A percentile compares a stretch with the other conserved stretches of the same genome.
phyloP scores from a whole-genome alignment of 2,797 vertebrate species.

The Cyclura pinguis region DNA sequence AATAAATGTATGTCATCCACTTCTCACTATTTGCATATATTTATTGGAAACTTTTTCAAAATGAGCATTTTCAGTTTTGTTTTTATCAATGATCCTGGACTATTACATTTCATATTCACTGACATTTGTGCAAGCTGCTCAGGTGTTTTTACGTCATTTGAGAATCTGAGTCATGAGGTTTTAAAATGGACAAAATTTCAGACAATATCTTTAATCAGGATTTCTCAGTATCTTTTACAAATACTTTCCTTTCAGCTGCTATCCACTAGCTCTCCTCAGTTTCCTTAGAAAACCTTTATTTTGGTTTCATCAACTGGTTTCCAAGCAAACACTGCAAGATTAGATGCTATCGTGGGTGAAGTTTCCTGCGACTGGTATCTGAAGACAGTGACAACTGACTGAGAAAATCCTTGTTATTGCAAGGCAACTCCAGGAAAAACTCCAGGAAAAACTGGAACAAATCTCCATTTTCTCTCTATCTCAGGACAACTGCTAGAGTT shows the following conservation, averaged over 20 bases:
- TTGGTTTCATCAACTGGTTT: slow-evolving; percentile 37
- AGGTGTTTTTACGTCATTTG: slow-evolving; percentile 6
- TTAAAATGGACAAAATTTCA: background rate
- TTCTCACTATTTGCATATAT: background rate
- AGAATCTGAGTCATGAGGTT: slow-evolving; percentile 22
- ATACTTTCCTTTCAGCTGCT: slow-evolving; percentile 42
- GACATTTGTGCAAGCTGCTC: background rate
- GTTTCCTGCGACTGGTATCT: slow-evolving; percentile 32
- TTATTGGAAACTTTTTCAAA: background rate
- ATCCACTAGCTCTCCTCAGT: slow-evolving; percentile 52
- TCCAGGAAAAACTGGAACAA: slow-evolving; percentile 45
- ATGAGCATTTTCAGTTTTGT: background rate
- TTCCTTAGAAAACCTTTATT: slow-evolving; percentile 32
- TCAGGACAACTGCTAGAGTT: slow-evolving; percentile 42
- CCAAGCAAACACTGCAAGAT: slow-evolving; percentile 53
- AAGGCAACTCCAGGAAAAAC: slow-evolving; percentile 46
- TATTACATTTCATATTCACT: background rate
- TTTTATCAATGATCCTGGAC: background rate
- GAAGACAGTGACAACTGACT: slow-evolving; percentile 47
- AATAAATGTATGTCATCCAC: background rate
- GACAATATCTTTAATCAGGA: background rate
- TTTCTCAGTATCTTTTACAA: background rate
- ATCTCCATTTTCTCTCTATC: slow-evolving; percentile 33
- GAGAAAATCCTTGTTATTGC: slow-evolving; percentile 52
- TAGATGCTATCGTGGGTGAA: slow-evolving; percentile 18